These are phyloP conservation scores for Encarsia formosa DNA, from an alignment of 2,888 invertebrate genomes.

Conservation along the genomic window DNA sequence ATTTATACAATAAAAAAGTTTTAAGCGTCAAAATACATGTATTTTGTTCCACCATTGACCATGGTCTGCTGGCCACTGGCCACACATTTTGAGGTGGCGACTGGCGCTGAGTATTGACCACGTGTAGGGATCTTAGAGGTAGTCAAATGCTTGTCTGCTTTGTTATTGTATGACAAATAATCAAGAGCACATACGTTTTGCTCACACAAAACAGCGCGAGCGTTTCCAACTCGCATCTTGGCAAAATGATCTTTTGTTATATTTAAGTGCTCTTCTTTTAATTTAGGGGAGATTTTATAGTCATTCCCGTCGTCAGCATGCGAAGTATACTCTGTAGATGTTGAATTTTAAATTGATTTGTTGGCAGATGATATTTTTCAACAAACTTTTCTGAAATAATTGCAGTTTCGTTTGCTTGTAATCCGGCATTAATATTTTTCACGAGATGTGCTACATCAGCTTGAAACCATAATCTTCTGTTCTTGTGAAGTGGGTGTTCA, in stretches of 20 bases:
- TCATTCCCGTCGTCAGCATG: slow-evolving; percentile 13
- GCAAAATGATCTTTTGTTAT: slow-evolving; percentile 6
- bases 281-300: slow-evolving; percentile 19
- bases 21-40: no score
- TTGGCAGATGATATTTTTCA: slow-evolving; percentile 10
- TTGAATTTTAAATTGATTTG: background rate
- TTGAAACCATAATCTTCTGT: slow-evolving; percentile 15
- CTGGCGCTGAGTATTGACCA: no score
- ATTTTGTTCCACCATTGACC: no score
- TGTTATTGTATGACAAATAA: background rate
- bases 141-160: background rate
- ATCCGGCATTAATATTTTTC: slow-evolving; percentile 19
- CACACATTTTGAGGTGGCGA: no score
- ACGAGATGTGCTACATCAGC: slow-evolving; percentile 17
- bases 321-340: slow-evolving; percentile 14
- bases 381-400: slow-evolving; percentile 6
- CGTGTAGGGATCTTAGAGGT: no score
- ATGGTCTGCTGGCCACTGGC: no score
- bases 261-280: slow-evolving; percentile 5
- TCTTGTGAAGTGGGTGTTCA: slow-evolving; percentile 26
- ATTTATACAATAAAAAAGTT: no score
- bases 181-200: background rate
- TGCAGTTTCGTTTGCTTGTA: slow-evolving; percentile 10
- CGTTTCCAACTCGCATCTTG: slow-evolving; percentile 20
- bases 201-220: slow-evolving; percentile 2